phyloP scores from a whole-genome alignment of 2,797 vertebrate species.

The Crocidura indochinensis region DNA sequence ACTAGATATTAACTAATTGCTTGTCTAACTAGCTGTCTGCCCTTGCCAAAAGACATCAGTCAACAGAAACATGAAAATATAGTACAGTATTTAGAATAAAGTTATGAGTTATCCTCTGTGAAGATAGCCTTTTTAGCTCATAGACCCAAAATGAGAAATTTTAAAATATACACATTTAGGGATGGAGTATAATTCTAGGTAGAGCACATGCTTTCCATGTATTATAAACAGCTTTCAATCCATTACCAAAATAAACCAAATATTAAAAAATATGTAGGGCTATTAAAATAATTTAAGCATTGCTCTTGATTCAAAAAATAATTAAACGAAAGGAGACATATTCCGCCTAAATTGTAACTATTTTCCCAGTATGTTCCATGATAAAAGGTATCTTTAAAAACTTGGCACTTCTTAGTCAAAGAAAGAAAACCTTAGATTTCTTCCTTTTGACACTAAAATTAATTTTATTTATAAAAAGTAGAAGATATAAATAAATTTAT shows the following conservation, averaged over 20 bases:
- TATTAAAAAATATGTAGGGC: neutral
- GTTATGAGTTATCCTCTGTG: neutral
- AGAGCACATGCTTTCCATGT: too few species aligned
- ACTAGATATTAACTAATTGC: too few species aligned
- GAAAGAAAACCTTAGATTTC: neutral
- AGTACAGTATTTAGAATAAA: neutral
- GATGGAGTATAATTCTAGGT: too few species aligned
- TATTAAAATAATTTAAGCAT: constrained; percentile 3
- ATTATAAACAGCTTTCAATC: too few species aligned
- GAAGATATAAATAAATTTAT: neutral
- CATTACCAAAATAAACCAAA: too few species aligned
- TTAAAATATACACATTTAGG: too few species aligned
- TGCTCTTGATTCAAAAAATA: constrained; percentile 33
- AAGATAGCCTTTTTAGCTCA: too few species aligned
- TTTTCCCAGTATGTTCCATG: neutral
- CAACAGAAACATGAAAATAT: neutral
- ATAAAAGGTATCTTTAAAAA: neutral
- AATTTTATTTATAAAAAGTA: neutral
- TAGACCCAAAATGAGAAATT: too few species aligned
- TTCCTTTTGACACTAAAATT: constrained; percentile 30
- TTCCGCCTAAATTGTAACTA: neutral
- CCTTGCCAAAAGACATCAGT: neutral
- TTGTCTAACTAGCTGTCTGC: too few species aligned
- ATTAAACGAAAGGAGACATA: neutral
- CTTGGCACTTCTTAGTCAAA: neutral